phyloP scores from a whole-genome alignment of 2,797 vertebrate species.

The Coluber constrictor region DNA sequence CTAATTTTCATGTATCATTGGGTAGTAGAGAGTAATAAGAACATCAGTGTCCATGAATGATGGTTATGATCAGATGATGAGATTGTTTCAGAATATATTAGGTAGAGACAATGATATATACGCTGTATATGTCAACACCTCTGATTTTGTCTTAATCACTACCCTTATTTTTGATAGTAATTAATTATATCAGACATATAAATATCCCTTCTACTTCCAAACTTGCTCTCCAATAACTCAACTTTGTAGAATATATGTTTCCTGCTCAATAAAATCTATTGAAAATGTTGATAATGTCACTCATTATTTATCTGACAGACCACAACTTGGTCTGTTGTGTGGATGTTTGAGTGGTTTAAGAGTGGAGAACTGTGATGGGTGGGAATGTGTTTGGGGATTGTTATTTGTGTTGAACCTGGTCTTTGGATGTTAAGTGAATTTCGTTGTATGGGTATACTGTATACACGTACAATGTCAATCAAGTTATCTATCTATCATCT shows the following conservation, averaged over 20 bases:
- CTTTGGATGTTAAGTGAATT: too few relatives aligned
- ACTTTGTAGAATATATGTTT: neutral
- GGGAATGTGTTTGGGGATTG: too few relatives aligned
- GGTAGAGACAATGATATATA: neutral
- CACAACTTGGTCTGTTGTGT: too few relatives aligned
- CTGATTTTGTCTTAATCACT: neutral
- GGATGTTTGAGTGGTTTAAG: too few relatives aligned
- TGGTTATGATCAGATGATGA: neutral
- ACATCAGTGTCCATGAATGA: neutral
- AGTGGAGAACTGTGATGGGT: too few relatives aligned
- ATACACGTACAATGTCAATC: too few relatives aligned
- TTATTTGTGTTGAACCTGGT: too few relatives aligned
- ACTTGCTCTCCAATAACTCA: neutral
- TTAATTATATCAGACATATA: neutral
- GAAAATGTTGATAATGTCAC: neutral
- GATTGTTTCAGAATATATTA: neutral
- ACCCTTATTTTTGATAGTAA: neutral
- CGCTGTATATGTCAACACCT: neutral
- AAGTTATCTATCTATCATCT: too few relatives aligned
- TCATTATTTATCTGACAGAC: neutral
- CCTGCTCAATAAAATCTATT: neutral
- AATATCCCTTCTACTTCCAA: neutral
- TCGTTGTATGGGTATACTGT: too few relatives aligned
- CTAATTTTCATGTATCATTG: neutral
- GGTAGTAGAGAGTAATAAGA: neutral